phyloP scores from a whole-genome alignment of 2,113 vertebrate species.

The Scartelaos histophorus region DNA sequence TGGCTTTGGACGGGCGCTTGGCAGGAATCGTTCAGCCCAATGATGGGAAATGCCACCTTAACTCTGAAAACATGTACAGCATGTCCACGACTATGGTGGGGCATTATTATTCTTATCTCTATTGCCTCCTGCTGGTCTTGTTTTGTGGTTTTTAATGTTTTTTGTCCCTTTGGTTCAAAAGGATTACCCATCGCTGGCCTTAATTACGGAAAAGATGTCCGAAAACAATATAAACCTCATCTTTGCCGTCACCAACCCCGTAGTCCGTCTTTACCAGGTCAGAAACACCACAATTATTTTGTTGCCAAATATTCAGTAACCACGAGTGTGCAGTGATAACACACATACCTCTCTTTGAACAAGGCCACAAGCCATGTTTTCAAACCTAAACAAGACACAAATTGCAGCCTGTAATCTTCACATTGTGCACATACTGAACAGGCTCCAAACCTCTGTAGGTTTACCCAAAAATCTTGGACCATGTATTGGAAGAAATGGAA shows the following conservation, averaged over 20 bases:
- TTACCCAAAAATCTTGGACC: conserved; percentile 31
- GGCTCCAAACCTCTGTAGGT: conserved; percentile 43
- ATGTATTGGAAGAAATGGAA: conserved; percentile 26
- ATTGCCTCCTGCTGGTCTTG: not conserved
- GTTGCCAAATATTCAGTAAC: not conserved
- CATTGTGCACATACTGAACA: conserved; percentile 14
- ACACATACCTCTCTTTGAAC: not conserved
- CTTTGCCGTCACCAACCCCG: conserved; percentile 89
- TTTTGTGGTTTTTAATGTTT: not conserved
- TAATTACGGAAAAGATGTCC: conserved; percentile 96
- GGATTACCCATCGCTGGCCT: conserved; percentile 96
- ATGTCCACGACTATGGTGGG: conserved; percentile 91
- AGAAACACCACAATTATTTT: conserved; percentile 25
- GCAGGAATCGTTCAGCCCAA: conserved; percentile 93
- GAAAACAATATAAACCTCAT: conserved; percentile 98
- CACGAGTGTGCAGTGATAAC: not conserved
- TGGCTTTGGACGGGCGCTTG: conserved; percentile 91
- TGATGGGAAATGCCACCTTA: conserved; percentile 89
- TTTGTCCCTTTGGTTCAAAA: conserved; percentile 39
- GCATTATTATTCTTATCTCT: not conserved
- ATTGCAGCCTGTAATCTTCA: conserved; percentile 14
- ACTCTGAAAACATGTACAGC: conserved; percentile 84
- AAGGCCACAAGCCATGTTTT: conserved; percentile 1
- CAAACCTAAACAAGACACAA: conserved; percentile 13
- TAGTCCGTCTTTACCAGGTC: conserved; percentile 90